These are phyloP conservation scores for Acleris laterana DNA, from an alignment of 2,888 invertebrate species.

Conservation along the genomic window DNA sequence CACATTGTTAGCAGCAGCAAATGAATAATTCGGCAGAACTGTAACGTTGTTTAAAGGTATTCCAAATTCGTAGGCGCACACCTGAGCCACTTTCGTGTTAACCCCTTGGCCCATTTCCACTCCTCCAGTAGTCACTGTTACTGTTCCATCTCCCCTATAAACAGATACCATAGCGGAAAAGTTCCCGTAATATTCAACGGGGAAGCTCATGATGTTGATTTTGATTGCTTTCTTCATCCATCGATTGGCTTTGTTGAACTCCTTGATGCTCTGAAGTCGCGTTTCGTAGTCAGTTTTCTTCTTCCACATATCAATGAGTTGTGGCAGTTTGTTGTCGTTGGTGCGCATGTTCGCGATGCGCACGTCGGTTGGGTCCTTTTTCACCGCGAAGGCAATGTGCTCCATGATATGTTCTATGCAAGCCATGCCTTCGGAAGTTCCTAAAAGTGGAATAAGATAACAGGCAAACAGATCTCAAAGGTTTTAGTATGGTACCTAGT, in stretches of 20 bases:
- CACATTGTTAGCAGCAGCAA: constrained; percentile 85
- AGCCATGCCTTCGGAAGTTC: constrained; percentile 84
- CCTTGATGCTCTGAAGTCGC: constrained; percentile 74
- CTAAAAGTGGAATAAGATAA: constrained; percentile 48
- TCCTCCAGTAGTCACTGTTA: constrained; percentile 88
- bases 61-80: constrained; percentile 88
- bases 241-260: constrained; percentile 87
- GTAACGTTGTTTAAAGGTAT: constrained; percentile 86
- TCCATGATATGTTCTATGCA: constrained; percentile 88
- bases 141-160: constrained; percentile 88
- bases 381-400: constrained; percentile 83
- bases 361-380: constrained; percentile 85
- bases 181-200: constrained; percentile 80
- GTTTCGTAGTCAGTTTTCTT: constrained; percentile 81
- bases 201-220: constrained; percentile 87
- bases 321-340: constrained; percentile 70
- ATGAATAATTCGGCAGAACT: constrained; percentile 84
- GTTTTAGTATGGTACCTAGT: too few species aligned
- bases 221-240: constrained; percentile 90
- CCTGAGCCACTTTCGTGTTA: constrained; percentile 91
- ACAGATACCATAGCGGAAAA: constrained; percentile 86
- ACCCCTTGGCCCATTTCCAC: constrained; percentile 92
- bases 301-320: constrained; percentile 83
- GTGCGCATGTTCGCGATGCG: constrained; percentile 82
- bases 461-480: too few species aligned